Base-by-base conservation (phyloP, 2,113 vertebrate genomes). In the Crocuta crocuta region DNA sequence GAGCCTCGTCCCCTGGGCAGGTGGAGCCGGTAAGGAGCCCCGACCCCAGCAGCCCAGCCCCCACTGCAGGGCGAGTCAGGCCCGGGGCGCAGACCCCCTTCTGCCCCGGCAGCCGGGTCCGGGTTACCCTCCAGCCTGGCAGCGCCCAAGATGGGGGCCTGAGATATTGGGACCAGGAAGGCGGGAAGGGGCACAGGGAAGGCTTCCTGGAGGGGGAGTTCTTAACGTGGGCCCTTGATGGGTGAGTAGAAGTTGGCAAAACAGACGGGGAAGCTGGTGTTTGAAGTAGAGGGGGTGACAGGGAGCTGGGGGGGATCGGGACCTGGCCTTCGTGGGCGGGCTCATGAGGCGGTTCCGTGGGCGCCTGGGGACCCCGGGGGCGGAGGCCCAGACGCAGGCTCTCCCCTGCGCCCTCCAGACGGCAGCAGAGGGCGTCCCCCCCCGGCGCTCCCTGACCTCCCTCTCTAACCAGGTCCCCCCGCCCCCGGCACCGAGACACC, bases 1-100 rank as follows among this genome's bases (percentile, higher is more conserved):
- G 96, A 93, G 88, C 97, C 0, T 66, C 90, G 0, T 98, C 99
- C 0, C 99, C 99, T 0, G 79, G 96, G 28, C 98, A 83, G 21
- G n/a, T 76, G 0, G 98, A 99, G 66, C 96, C 7, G 98, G 99
- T 99, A 98, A 99, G 99, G 87, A 76, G 7, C 78, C 0, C 33
- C 9, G 5, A 3, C 0, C 0, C 33, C 2, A 0, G 19, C 66
- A n/a, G 1, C n/a, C 76, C 10, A 1, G 23, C 9, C 4, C 4
- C 24, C 9, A 0, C 8, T 0, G 7, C 63, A n/a, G 48, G 63
- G 63, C 73, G 48, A 31, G 10, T 35, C 50, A 11, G 2, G 23
- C 50, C 35, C 5, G 7, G 45, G 48, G 48, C 31, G 31, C 39
- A 84, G 78, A 58, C 45, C 81, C 28, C 28, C 73, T 17, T 23